Evolutionary conservation across 2,797 vertebrate species (phyloP).

Genomic region (Enteromius thamalakanensis): DNA sequence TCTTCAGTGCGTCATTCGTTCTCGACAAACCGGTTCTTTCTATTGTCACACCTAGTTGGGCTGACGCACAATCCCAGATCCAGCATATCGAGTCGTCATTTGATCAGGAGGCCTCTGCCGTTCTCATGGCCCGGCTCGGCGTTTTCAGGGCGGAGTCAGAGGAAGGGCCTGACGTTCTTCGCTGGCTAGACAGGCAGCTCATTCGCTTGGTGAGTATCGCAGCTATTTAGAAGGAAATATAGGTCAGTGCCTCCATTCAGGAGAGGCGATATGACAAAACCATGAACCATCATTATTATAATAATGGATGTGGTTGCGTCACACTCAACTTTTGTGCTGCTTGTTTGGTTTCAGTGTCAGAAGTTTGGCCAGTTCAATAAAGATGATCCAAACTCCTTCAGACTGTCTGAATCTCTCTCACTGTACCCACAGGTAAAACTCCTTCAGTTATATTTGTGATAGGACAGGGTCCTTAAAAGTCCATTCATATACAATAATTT

Average conservation of each 20-base stretch:
- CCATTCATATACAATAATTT: not conserved
- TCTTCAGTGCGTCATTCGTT: slow-evolving; percentile 7
- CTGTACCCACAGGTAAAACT: slow-evolving; percentile 93
- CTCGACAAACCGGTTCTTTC: slow-evolving; percentile 31
- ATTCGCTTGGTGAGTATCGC: slow-evolving; percentile 88
- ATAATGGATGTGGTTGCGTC: not conserved
- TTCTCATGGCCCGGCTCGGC: slow-evolving; percentile 94
- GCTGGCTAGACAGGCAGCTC: slow-evolving; percentile 96
- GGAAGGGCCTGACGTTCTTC: slow-evolving; percentile 93
- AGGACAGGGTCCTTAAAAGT: not conserved
- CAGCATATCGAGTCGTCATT: slow-evolving; percentile 95
- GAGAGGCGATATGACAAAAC: not conserved
- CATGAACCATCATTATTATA: not conserved
- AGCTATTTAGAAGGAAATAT: not conserved
- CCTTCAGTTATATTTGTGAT: not conserved
- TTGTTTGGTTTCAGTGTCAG: slow-evolving; percentile 87
- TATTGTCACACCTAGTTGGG: slow-evolving; percentile 82
- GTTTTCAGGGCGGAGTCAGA: slow-evolving; percentile 94
- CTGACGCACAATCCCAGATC: slow-evolving; percentile 94
- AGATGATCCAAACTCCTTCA: slow-evolving; percentile 94
- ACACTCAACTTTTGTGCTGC: slow-evolving; percentile 25
- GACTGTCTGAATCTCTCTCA: slow-evolving; percentile 92
- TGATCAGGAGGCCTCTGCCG: slow-evolving; percentile 94
- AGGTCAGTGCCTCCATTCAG: not conserved
- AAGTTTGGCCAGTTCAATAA: slow-evolving; percentile 99